Evolutionary conservation across 2,797 vertebrate species (phyloP), one percentile per base, ranked within the genome.

Genomic region (Aulostomus chinensis): DNA sequence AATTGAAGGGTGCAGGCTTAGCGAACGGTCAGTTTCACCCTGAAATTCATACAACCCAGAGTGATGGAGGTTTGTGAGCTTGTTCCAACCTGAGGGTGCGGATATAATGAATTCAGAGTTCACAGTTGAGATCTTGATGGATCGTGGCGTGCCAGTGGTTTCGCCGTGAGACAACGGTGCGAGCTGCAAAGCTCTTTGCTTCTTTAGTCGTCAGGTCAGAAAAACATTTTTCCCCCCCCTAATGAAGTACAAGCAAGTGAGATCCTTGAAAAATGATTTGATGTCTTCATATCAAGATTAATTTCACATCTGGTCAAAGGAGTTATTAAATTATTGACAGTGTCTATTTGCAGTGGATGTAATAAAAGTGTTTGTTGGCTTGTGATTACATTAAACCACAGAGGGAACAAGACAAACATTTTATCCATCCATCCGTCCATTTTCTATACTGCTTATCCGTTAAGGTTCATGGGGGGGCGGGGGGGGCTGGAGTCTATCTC

Each of bases 261-360:
- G 18, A 71, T 69, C 64, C 48, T 21, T 78, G 76, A 79, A 71
- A 69, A 79, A 75, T 72, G 52, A 77, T 49, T 52, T 70, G 60
- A 79, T 64, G 76, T 81, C 73, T 78, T 67, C 46, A 80, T 78
- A 77, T 77, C 53, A 67, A 78, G 83, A 83, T 71, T 75, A 48
- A 84, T 87, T 84, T 80, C 51, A 72, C 68, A 78, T 78, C 63
- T 81, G 70, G 72, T 80, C 65, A 81, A 69, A 80, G 75, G 25
- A 68, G 58, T 59, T 52, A 77, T 83, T 78, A 55, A 47, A 75
- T 83, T 87, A 89, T 83, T 82, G 84, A 88, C 65, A 53, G 65
- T 28, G 65, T 67, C 55, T 66, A 82, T 87, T 86, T 80, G 52
- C 39, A 20, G 71, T 38, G 79, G 73, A 57, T 73, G 58, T 81